Evolutionary conservation across 2,888 invertebrate species (phyloP).

Genomic region (Chironomus riparius): DNA sequence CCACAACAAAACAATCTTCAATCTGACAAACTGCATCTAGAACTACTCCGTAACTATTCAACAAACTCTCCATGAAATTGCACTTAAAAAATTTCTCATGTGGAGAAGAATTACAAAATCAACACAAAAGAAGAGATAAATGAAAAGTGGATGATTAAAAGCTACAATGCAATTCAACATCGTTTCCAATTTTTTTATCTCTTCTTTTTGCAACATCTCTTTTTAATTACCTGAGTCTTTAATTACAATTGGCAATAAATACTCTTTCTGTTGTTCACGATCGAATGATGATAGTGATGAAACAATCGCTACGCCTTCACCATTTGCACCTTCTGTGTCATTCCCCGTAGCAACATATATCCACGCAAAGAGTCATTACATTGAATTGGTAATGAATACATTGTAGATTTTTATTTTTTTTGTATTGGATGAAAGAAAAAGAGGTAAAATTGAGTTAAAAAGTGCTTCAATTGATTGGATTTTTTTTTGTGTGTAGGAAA

Average conservation of each 20-base stretch:
- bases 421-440: neutral
- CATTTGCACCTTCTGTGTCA: slow-evolving; percentile 47
- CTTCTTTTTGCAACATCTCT: neutral
- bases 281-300: slow-evolving; percentile 65
- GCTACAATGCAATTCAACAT: neutral
- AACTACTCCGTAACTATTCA: too few relatives aligned
- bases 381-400: neutral
- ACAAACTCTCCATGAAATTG: too few relatives aligned
- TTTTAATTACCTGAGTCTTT: slow-evolving; percentile 52
- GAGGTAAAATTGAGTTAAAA: neutral
- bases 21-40: too few relatives aligned
- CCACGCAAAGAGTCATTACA: neutral
- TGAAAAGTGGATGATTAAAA: too few relatives aligned
- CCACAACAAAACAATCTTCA: too few relatives aligned
- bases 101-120: too few relatives aligned
- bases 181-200: neutral
- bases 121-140: too few relatives aligned
- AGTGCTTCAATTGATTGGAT: neutral
- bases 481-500: too few relatives aligned
- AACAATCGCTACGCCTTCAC: slow-evolving; percentile 72
- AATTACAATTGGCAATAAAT: slow-evolving; percentile 71
- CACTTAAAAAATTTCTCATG: too few relatives aligned
- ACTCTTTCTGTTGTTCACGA: slow-evolving; percentile 68
- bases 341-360: slow-evolving; percentile 28
- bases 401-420: neutral